Percentiles rank a stretch among this genome's conserved stretches.
phyloP scores from a whole-genome alignment of 2,888 invertebrate species.

The Rhagophthalmus giganteus region DNA sequence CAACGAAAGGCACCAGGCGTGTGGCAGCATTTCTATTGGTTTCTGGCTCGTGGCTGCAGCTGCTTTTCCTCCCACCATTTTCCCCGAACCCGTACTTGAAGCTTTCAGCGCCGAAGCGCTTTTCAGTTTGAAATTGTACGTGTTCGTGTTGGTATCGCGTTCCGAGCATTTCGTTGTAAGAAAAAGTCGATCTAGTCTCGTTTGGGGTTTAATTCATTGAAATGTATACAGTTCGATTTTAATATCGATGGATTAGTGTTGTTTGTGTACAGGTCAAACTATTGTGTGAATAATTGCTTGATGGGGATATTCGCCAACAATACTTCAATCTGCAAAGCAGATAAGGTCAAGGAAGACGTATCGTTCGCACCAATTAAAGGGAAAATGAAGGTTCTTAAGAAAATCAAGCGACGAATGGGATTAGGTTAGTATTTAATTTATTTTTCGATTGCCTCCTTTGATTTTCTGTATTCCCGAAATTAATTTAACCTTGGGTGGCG shows the following conservation, averaged over 20 bases:
- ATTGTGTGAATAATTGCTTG: slow-evolving; percentile 37
- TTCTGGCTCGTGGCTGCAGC: slow-evolving; percentile 60
- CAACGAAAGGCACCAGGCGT: slow-evolving; percentile 61
- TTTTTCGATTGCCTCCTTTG: no score
- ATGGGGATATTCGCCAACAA: slow-evolving; percentile 54
- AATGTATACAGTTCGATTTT: slow-evolving; percentile 4
- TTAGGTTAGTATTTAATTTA: slow-evolving; percentile 80
- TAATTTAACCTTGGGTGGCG: no score
- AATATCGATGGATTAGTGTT: slow-evolving; percentile 23
- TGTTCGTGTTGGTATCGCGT: slow-evolving; percentile 4
- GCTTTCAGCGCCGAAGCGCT: slow-evolving; percentile 36
- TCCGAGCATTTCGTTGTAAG: slow-evolving; percentile 2
- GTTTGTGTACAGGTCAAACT: slow-evolving; percentile 11
- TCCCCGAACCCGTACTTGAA: slow-evolving; percentile 39
- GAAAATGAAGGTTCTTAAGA: slow-evolving; percentile 89
- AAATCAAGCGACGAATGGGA: slow-evolving; percentile 85
- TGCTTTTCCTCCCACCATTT: slow-evolving; percentile 45
- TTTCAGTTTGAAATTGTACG: slow-evolving; percentile 33
- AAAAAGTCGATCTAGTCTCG: slow-evolving; percentile 18
- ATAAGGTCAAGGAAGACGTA: slow-evolving; percentile 46
- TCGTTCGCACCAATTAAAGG: slow-evolving; percentile 59
- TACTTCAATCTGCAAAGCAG: slow-evolving; percentile 49
- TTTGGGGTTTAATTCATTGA: no score
- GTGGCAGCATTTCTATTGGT: slow-evolving; percentile 62
- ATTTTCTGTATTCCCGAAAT: no score